Conservation (phyloP, 2,797 vertebrate species). For the Enteromius unitaeniatus region DNA sequence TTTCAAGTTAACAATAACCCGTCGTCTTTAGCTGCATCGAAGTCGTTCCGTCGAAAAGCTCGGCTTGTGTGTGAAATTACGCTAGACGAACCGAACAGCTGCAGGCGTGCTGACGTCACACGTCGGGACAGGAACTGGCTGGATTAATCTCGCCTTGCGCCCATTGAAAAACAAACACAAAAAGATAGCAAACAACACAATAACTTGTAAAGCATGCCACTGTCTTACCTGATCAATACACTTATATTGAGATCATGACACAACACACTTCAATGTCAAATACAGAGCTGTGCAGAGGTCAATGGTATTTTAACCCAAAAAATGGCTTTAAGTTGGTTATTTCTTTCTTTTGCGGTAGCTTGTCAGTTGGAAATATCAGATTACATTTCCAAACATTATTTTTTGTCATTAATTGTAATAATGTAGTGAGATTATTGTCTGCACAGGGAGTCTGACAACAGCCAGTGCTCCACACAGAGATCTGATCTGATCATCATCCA, state of each 20-base stretch:
- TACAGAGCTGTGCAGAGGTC: too few species aligned
- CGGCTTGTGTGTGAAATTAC: background rate
- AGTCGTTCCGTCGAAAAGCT: background rate
- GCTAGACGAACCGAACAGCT: constrained; percentile 16
- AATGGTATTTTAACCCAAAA: too few species aligned
- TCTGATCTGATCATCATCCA: too few species aligned
- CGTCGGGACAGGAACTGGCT: background rate
- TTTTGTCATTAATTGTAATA: too few species aligned
- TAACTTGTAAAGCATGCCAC: too few species aligned
- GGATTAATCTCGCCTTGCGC: background rate
- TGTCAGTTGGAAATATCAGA: too few species aligned
- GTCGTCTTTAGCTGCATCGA: background rate
- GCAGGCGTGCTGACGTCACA: constrained; percentile 41
- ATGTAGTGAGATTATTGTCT: too few species aligned
- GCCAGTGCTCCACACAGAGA: too few species aligned
- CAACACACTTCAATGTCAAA: background rate
- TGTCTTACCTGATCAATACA: background rate
- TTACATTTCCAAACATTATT: too few species aligned
- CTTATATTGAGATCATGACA: background rate
- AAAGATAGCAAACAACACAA: background rate
- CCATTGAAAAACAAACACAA: background rate
- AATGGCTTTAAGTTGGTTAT: too few species aligned
- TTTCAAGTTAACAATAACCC: background rate
- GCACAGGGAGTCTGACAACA: too few species aligned
- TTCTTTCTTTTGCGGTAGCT: too few species aligned